These are phyloP conservation scores for Ammodytes marinus DNA, from an alignment of 2,113 vertebrate species.

Conservation along the genomic window DNA sequence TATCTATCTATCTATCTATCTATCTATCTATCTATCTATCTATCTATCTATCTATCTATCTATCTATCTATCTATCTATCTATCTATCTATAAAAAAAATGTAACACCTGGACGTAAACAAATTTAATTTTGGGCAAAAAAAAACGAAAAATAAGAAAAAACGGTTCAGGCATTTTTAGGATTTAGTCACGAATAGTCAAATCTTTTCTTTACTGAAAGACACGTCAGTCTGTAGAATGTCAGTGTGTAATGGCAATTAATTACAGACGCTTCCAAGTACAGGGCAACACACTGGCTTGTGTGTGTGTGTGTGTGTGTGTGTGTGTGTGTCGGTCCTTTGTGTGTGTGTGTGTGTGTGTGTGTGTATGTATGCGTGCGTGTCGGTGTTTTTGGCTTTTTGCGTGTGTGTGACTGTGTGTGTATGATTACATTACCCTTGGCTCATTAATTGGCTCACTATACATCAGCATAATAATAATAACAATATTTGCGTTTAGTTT, in stretches of 20 bases:
- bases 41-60: no score
- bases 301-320: neutral
- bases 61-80: no score
- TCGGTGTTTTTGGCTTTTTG: slow-evolving; percentile 36
- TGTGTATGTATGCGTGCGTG: neutral
- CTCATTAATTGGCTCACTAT: slow-evolving; percentile 52
- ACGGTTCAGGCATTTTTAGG: no score
- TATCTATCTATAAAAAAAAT: no score
- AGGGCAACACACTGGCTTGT: neutral
- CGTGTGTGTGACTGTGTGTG: slow-evolving; percentile 47
- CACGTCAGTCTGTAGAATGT: neutral
- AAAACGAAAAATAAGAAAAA: no score
- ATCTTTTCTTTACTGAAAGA: no score
- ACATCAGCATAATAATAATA: slow-evolving; percentile 60
- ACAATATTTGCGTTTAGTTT: slow-evolving; percentile 58
- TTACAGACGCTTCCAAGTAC: neutral
- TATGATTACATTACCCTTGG: slow-evolving; percentile 60
- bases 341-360: neutral
- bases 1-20: no score
- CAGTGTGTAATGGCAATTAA: neutral
- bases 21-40: no score
- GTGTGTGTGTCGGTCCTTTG: slow-evolving; percentile 9
- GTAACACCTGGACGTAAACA: no score
- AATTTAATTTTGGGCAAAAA: no score
- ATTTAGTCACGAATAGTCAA: no score